Percentiles rank a stretch among this genome's conserved stretches.
Evolutionary conservation across 1,140 invertebrate genomes (phyloP).

Genomic region (Habropoda laboriosa): DNA sequence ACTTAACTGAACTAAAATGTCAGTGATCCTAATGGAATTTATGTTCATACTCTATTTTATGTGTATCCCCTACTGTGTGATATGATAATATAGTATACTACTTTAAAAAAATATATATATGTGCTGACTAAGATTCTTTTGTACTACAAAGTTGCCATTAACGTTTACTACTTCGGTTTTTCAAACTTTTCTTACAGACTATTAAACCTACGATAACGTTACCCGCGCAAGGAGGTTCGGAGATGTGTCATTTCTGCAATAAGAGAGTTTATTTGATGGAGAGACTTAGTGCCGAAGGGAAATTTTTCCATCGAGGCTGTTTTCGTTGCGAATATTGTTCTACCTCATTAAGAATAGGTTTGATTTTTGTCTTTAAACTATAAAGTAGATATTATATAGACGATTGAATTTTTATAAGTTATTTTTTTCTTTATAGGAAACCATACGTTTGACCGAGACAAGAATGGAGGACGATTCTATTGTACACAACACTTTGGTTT

Average conservation of each 20-base stretch:
- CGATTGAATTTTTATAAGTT: not conserved
- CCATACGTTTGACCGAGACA: slow-evolving; percentile 89
- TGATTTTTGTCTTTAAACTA: not conserved
- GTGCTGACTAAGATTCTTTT: slow-evolving; percentile 42
- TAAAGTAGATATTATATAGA: not conserved
- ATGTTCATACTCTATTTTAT: not conserved
- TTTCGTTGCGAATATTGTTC: slow-evolving; percentile 90
- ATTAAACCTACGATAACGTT: slow-evolving; percentile 84
- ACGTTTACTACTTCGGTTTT: slow-evolving; percentile 22
- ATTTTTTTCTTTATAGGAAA: slow-evolving; percentile 78
- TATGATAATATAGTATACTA: not conserved
- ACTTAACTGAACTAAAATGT: slow-evolving; percentile 9
- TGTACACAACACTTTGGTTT: slow-evolving; percentile 91
- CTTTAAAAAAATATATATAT: not conserved
- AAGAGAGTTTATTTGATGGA: slow-evolving; percentile 95
- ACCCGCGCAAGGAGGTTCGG: slow-evolving; percentile 86
- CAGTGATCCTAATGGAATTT: not conserved
- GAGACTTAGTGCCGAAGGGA: slow-evolving; percentile 91
- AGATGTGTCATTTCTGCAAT: slow-evolving; percentile 93
- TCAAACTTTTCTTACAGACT: slow-evolving; percentile 78
- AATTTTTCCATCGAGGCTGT: slow-evolving; percentile 93
- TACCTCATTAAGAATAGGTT: slow-evolving; percentile 86
- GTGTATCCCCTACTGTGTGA: not conserved
- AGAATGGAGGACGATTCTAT: slow-evolving; percentile 88
- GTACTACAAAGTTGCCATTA: slow-evolving; percentile 3